Evolutionary conservation across 2,888 invertebrate species (phyloP).

Genomic region (Catocala nupta): DNA sequence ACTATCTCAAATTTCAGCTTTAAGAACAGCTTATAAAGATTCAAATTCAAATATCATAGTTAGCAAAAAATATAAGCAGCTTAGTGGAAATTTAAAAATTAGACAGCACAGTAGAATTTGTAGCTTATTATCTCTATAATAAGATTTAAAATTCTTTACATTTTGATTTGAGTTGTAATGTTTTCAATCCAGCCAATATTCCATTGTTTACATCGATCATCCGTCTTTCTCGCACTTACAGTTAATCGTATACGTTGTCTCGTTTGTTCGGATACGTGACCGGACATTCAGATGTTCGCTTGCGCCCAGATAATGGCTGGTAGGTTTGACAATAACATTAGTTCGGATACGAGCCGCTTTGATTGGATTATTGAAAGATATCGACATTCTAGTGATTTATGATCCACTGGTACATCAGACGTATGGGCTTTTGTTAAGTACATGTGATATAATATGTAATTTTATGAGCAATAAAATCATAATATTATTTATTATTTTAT

Average conservation of each 20-base stretch:
- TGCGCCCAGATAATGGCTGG: constrained; percentile 75
- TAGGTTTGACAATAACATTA: constrained; percentile 84
- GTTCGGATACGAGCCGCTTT: constrained; percentile 76
- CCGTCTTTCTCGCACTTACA: constrained; percentile 53
- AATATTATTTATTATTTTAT: too few species aligned
- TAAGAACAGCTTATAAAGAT: background rate
- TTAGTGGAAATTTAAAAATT: constrained; percentile 48
- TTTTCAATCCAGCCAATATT: constrained; percentile 42
- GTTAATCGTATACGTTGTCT: constrained; percentile 48
- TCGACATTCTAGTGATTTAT: constrained; percentile 76
- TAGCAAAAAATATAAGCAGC: constrained; percentile 18
- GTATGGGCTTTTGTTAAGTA: constrained; percentile 24
- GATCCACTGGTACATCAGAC: constrained; percentile 53
- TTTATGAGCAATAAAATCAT: background rate
- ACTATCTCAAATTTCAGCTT: constrained; percentile 17
- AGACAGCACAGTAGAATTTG: constrained; percentile 30
- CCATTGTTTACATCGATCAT: constrained; percentile 71
- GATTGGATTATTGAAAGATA: constrained; percentile 84
- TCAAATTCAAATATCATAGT: constrained; percentile 18
- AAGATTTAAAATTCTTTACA: constrained; percentile 47
- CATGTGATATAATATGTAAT: constrained; percentile 10
- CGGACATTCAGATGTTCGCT: constrained; percentile 79
- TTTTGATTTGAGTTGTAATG: constrained; percentile 41
- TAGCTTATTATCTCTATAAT: constrained; percentile 26
- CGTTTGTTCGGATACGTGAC: constrained; percentile 71